phyloP scores from a whole-genome alignment of 2,113 vertebrate species.

The Henicopernis longicauda region DNA sequence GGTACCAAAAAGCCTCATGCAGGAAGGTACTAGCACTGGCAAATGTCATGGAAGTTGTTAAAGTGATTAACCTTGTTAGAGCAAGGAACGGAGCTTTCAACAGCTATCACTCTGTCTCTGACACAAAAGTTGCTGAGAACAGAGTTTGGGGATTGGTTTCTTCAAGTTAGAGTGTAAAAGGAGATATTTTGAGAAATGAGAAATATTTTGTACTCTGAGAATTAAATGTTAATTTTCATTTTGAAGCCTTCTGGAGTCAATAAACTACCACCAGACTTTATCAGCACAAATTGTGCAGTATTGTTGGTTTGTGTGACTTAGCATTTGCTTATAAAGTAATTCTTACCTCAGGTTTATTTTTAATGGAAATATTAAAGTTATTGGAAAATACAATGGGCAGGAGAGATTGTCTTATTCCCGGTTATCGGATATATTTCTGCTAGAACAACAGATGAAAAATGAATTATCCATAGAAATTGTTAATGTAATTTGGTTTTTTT shows the following conservation, averaged over 20 bases:
- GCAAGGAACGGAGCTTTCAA: not conserved
- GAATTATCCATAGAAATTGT: not conserved
- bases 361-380: not conserved
- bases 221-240: slow-evolving; percentile 24
- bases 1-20: slow-evolving; percentile 29
- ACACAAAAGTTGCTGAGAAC: slow-evolving; percentile 36
- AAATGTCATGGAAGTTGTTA: slow-evolving; percentile 59
- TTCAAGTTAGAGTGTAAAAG: not conserved
- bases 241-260: not conserved
- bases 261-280: not conserved
- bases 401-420: not conserved
- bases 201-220: not conserved
- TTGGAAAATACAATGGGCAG: not conserved
- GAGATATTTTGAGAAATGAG: not conserved
- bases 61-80: slow-evolving; percentile 60
- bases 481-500: not conserved
- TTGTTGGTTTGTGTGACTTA: not conserved
- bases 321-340: slow-evolving; percentile 24
- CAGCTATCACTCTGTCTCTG: slow-evolving; percentile 1
- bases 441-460: not conserved
- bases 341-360: not conserved
- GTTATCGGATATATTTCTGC: not conserved
- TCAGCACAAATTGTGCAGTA: not conserved
- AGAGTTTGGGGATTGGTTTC: not conserved
- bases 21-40: slow-evolving; percentile 1